Percentiles rank a stretch among this genome's conserved stretches.
Conservation (phyloP, 2,888 invertebrate species). For the Neoaliturus tenellus region DNA sequence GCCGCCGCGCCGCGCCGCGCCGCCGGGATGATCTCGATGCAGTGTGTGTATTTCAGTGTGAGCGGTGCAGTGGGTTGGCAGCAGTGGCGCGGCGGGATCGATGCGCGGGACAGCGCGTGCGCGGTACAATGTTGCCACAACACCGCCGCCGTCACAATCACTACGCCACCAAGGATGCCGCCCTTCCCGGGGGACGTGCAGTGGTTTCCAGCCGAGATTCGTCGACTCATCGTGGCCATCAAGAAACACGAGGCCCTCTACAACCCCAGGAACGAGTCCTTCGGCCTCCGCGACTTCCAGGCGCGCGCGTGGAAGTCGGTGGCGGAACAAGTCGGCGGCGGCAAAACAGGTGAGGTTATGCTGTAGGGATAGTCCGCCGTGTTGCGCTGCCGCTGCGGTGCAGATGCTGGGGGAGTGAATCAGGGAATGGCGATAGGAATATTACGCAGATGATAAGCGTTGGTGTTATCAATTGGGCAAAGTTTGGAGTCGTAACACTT, state of each 20-base stretch:
- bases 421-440: not conserved
- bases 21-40: not conserved
- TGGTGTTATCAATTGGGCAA: not conserved
- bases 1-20: no score
- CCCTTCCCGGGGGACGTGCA: conserved; percentile 42
- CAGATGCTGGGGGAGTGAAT: not conserved
- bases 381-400: no score
- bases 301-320: conserved; percentile 30
- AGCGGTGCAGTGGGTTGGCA: conserved; percentile 34
- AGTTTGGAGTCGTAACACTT: no score
- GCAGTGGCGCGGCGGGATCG: conserved; percentile 22
- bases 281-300: conserved; percentile 30
- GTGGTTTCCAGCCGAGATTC: conserved; percentile 38
- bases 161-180: conserved; percentile 43
- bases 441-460: not conserved
- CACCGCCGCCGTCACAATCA: conserved; percentile 10
- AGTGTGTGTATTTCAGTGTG: conserved; percentile 16
- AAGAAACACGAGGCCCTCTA: conserved; percentile 34
- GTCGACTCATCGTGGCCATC: conserved; percentile 28
- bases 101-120: conserved; percentile 47
- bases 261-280: conserved; percentile 18
- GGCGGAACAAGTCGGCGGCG: conserved; percentile 31
- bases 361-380: not conserved
- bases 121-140: not conserved
- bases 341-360: conserved; percentile 43